These are phyloP conservation scores for Pristionchus fissidentatus DNA, from an alignment of 2,888 invertebrate genomes.

Conservation along the genomic window DNA sequence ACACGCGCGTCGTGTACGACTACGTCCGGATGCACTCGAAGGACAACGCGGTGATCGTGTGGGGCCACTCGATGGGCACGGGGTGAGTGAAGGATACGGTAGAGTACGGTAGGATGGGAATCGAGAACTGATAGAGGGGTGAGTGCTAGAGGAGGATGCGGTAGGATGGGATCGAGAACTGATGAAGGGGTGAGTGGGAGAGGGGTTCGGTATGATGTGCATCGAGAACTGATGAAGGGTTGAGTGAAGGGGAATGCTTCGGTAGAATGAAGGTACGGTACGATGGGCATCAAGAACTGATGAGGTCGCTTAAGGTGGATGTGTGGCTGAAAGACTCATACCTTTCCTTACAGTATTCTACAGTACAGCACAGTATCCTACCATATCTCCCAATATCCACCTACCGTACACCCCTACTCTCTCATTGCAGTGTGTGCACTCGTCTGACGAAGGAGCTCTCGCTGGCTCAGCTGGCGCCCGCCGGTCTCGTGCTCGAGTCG, in stretches of 20 bases:
- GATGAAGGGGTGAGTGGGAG: conserved; percentile 80
- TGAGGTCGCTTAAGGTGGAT: too few relatives aligned
- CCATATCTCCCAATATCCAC: background rate
- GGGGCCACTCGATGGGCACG: conserved; percentile 94
- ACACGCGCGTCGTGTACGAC: conserved; percentile 81
- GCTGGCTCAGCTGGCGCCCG: conserved; percentile 75
- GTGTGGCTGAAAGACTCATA: background rate
- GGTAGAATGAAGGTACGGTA: conserved; percentile 94
- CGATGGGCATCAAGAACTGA: too few relatives aligned
- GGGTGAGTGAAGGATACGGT: conserved; percentile 75
- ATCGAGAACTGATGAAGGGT: background rate
- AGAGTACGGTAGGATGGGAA: background rate
- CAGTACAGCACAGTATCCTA: too few relatives aligned
- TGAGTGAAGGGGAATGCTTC: conserved; percentile 78
- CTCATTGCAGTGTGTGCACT: conserved; percentile 82
- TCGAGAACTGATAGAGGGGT: background rate
- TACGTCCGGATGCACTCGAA: conserved; percentile 80
- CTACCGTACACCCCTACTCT: background rate
- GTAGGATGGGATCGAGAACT: conserved; percentile 96
- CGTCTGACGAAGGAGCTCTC: conserved; percentile 83
- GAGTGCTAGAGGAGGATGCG: conserved; percentile 78
- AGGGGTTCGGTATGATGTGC: background rate
- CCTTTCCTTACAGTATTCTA: background rate
- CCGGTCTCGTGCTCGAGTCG: conserved; percentile 89
- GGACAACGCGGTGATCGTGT: conserved; percentile 84